Base-by-base conservation (phyloP, 2,113 vertebrate genomes). In the Eolophus roseicapilla region DNA sequence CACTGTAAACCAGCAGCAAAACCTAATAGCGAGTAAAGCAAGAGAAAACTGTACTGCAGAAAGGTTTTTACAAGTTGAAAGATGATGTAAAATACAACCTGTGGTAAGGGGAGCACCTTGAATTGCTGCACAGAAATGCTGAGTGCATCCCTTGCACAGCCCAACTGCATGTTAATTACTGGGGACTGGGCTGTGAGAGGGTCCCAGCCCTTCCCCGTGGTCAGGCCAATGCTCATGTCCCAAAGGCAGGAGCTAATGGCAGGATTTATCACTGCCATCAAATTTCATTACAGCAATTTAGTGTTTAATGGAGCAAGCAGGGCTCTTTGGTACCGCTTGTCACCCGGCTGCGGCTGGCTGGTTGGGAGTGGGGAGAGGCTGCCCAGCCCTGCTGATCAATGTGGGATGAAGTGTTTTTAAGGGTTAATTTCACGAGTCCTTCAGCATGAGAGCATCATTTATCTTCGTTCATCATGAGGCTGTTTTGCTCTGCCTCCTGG, bases 191-290 rank as follows among this genome's bases (percentile, higher is more conserved):
- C 59, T 27, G 47, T 3, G 2, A 57, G 41, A n/a, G 59, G 46
- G 53, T 85, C 73, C 52, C 53, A 23, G 75, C 24, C 50, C 37
- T 53, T 41, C 46, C 2, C 57, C 23, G 17, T 1, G 2, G 8
- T 55, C 24, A 2, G 2, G 57, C 20, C 82, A 23, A 7, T 0
- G 2, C 31, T 4, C 24, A 0, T 59, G 31, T 65, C 53, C 73
- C 76, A 7, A 16, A 65, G 92, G 82, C 82, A 46, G 86, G 75
- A n/a, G 52, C 62, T 71, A 41, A 80, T 41, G 57, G 74, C 57
- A 73, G 63, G 44, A 82, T 95, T 96, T 67, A 75, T 95, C 91
- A 16, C 49, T 86, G 94, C 79, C 78, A 68, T 13, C 86, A 55
- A 62, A 16, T 64, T n/a, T 25, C 91, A 68, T 78, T 82, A 69